Percentiles rank a stretch among this genome's conserved stretches.
phyloP scores from a whole-genome alignment of 2,797 vertebrate species.

The Huso huso region DNA sequence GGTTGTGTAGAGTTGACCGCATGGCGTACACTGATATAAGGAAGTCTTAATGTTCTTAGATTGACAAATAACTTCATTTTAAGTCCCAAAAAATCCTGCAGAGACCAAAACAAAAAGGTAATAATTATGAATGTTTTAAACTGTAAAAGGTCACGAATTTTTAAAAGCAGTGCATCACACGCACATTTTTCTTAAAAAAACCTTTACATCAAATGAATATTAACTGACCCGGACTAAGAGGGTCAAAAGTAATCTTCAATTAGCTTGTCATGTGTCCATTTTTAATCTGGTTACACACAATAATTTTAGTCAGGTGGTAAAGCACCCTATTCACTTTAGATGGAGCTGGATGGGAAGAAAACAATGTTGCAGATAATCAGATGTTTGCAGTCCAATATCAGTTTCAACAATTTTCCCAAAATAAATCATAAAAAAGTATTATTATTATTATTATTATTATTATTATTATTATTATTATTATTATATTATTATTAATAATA shows the following conservation, averaged over 20 bases:
- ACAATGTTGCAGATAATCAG: no score
- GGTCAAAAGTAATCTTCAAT: conserved; percentile 47
- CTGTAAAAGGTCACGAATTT: conserved; percentile 11
- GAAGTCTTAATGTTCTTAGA: neutral
- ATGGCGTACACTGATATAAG: neutral
- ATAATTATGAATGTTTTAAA: neutral
- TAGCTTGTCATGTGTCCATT: conserved; percentile 31
- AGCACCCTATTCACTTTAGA: neutral
- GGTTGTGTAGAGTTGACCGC: neutral
- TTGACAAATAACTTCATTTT: conserved; percentile 10
- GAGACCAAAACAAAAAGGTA: conserved; percentile 50
- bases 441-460: no score
- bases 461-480: no score
- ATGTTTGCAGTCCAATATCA: no score
- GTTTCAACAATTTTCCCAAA: no score
- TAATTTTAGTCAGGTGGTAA: conserved; percentile 21
- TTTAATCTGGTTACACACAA: conserved; percentile 20
- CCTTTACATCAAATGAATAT: conserved; percentile 45
- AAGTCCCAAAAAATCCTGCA: conserved; percentile 35
- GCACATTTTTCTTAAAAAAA: conserved; percentile 8
- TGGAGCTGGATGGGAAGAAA: no score
- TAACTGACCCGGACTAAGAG: conserved; percentile 44
- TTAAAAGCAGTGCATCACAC: conserved; percentile 41
- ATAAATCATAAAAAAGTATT: no score
- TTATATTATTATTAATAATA: no score